Conservation (phyloP, 2,888 invertebrate genomes). For the Sarcophaga rosellei region DNA sequence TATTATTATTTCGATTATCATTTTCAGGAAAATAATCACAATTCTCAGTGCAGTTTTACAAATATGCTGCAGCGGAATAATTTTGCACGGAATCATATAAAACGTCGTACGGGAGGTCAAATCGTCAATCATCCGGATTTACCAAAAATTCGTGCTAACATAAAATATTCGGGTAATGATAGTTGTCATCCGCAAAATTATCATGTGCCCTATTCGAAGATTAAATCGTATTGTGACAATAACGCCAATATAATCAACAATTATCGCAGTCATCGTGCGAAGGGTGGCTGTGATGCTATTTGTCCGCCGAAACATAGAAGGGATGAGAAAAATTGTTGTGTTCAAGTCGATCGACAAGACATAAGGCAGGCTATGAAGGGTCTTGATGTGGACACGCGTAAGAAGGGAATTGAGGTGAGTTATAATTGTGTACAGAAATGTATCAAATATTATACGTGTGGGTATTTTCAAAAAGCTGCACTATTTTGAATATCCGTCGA, state of each 20-base stretch:
- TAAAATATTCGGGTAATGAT: conserved; percentile 79
- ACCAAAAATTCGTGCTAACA: conserved; percentile 78
- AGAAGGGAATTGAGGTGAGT: conserved; percentile 80
- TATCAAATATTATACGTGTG: background rate
- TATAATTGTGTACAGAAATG: background rate
- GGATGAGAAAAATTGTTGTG: conserved; percentile 76
- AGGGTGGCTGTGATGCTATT: conserved; percentile 68
- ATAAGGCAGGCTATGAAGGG: conserved; percentile 77
- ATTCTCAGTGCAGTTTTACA: conserved; percentile 32
- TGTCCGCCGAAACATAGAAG: conserved; percentile 68
- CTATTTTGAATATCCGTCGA: no score
- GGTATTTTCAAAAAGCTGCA: no score
- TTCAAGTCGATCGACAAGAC: conserved; percentile 78
- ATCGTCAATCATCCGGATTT: conserved; percentile 76
- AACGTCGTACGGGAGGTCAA: conserved; percentile 73
- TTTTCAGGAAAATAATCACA: conserved; percentile 56
- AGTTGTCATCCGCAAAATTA: conserved; percentile 73
- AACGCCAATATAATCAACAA: conserved; percentile 73
- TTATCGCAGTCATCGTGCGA: conserved; percentile 72
- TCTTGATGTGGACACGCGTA: conserved; percentile 75
- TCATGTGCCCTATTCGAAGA: conserved; percentile 76
- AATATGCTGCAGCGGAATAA: conserved; percentile 66
- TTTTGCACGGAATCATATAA: conserved; percentile 73
- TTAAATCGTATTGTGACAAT: conserved; percentile 73
- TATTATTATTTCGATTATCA: background rate